Conservation (phyloP, 2,888 invertebrate species). For the Acleris literana region DNA sequence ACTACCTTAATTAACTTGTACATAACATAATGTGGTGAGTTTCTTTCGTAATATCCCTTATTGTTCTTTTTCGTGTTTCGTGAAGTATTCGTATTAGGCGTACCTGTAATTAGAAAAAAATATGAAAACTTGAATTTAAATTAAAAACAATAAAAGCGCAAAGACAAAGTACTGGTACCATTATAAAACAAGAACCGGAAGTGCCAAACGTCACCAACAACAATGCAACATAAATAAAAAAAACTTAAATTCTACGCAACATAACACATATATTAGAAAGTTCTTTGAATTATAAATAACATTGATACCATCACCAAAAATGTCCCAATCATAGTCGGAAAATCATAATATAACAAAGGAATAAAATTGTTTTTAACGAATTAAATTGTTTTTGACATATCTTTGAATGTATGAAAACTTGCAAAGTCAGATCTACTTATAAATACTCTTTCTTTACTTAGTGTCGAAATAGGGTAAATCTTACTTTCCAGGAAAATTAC, state of each 20-base stretch:
- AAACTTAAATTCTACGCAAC: background rate
- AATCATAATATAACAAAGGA: too few relatives aligned
- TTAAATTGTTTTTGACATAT: too few relatives aligned
- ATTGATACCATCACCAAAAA: background rate
- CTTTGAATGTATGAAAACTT: too few relatives aligned
- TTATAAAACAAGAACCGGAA: slow-evolving; percentile 44
- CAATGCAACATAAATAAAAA: slow-evolving; percentile 19
- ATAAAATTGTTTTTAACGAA: too few relatives aligned
- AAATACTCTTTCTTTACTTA: too few relatives aligned
- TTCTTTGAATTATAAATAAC: slow-evolving; percentile 2
- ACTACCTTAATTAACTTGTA: slow-evolving; percentile 63
- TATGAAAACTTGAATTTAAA: slow-evolving; percentile 34
- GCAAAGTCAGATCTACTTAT: too few relatives aligned
- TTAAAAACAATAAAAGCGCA: slow-evolving; percentile 27
- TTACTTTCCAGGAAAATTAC: too few relatives aligned
- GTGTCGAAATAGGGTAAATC: too few relatives aligned
- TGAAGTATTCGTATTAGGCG: slow-evolving; percentile 66
- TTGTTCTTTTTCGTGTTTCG: slow-evolving; percentile 58
- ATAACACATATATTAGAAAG: background rate
- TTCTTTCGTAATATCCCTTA: slow-evolving; percentile 54
- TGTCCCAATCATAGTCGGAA: too few relatives aligned
- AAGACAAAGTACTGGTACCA: slow-evolving; percentile 64
- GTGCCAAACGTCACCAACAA: slow-evolving; percentile 34
- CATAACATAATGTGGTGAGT: slow-evolving; percentile 61
- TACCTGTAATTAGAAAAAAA: slow-evolving; percentile 61